These are phyloP conservation scores for Anas platyrhynchos DNA, from an alignment of 2,113 vertebrate species.

Conservation along the genomic window DNA sequence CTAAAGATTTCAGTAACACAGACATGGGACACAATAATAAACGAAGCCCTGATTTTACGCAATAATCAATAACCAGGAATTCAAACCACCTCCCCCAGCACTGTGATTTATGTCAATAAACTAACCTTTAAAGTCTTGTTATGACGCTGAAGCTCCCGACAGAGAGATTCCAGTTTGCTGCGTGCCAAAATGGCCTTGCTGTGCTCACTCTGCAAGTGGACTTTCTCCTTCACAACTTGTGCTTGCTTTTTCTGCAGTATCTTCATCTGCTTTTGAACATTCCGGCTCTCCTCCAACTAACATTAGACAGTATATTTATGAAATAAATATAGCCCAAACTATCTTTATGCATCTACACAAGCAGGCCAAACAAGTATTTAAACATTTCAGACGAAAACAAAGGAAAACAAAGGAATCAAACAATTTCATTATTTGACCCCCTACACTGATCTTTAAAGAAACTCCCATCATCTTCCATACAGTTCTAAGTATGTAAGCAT, in stretches of 20 bases:
- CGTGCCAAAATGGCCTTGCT: slow-evolving; percentile 97
- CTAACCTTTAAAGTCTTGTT: slow-evolving; percentile 97
- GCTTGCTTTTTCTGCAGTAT: slow-evolving; percentile 96
- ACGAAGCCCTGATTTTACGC: background rate
- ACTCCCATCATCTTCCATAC: background rate
- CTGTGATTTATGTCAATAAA: background rate
- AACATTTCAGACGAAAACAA: background rate
- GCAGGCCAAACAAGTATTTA: background rate
- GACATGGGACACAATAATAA: background rate
- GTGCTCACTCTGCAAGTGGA: slow-evolving; percentile 95
- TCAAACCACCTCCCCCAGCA: background rate
- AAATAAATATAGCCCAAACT: background rate
- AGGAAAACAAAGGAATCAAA: background rate
- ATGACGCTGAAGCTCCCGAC: slow-evolving; percentile 96
- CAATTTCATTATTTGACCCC: background rate
- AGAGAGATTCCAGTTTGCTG: slow-evolving; percentile 97
- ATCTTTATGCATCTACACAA: background rate
- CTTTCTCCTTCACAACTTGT: slow-evolving; percentile 95
- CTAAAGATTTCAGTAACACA: background rate
- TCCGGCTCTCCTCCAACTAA: slow-evolving; percentile 95
- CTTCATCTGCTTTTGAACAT: slow-evolving; percentile 96
- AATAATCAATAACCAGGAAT: background rate
- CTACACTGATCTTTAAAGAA: background rate
- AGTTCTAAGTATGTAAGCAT: background rate
- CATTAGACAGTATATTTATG: slow-evolving; percentile 46